Conservation (phyloP, 2,797 vertebrate species). For the Pseudotriccus pelzelni region DNA sequence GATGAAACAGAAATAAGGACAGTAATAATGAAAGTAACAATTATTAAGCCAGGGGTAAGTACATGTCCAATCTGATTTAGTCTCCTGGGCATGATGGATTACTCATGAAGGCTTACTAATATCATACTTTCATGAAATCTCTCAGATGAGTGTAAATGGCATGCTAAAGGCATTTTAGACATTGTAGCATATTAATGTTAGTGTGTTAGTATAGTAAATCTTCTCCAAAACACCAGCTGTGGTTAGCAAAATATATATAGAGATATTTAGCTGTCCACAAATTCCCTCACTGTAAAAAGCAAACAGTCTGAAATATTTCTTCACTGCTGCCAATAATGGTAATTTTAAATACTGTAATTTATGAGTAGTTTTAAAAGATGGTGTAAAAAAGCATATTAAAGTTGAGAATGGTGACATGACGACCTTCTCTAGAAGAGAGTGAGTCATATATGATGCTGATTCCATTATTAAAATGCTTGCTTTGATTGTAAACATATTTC, state of each 20-base stretch:
- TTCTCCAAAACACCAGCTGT: conserved; percentile 59
- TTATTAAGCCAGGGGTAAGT: conserved; percentile 43
- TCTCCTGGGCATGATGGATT: conserved; percentile 65
- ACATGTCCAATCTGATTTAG: conserved; percentile 55
- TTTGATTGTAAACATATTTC: background rate
- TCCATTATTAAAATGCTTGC: background rate
- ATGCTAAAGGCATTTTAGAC: conserved; percentile 52
- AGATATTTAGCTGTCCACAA: background rate
- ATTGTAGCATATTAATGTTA: conserved; percentile 40
- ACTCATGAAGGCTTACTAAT: conserved; percentile 66
- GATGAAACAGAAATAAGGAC: conserved; percentile 42
- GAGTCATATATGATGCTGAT: background rate
- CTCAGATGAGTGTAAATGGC: conserved; percentile 56
- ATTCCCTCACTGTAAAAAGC: conserved; percentile 1
- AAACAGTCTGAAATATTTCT: background rate
- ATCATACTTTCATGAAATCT: conserved; percentile 51
- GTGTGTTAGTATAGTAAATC: conserved; percentile 58
- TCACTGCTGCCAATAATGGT: background rate
- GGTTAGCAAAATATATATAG: background rate
- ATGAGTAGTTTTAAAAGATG: background rate
- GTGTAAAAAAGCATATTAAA: background rate
- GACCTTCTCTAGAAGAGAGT: background rate
- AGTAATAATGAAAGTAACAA: conserved; percentile 47
- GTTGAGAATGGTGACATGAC: background rate
- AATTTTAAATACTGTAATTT: conserved; percentile 8